A percentile compares a stretch with the other conserved stretches of the same genome.
Conservation (phyloP, 1,140 invertebrate genomes). For the Trigoniulus corallinus region DNA sequence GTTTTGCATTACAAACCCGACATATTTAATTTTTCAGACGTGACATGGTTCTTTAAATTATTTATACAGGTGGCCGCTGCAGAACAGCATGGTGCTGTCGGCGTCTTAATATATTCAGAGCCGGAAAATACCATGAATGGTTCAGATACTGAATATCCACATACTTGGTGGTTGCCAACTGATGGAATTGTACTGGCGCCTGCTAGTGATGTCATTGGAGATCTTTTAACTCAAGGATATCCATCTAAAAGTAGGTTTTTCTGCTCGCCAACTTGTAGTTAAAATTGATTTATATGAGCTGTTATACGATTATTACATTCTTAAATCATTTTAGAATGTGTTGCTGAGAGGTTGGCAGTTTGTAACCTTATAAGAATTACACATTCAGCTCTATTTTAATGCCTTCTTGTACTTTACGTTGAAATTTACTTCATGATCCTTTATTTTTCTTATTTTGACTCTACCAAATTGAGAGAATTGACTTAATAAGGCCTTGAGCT, state of each 20-base stretch:
- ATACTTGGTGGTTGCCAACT: background rate
- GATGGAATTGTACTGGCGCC: background rate
- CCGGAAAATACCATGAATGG: background rate
- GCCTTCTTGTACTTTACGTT: too few species aligned
- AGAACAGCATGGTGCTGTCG: background rate
- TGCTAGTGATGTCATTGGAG: background rate
- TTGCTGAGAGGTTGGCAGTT: too few species aligned
- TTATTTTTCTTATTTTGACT: too few species aligned
- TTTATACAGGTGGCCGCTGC: background rate
- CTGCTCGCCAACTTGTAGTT: background rate
- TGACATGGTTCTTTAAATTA: too few species aligned
- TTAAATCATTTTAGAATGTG: too few species aligned
- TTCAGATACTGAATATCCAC: background rate
- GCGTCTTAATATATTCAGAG: background rate
- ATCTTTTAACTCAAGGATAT: background rate
- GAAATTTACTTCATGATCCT: too few species aligned
- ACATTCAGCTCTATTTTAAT: too few species aligned
- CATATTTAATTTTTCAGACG: too few species aligned
- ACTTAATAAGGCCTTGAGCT: too few species aligned
- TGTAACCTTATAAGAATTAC: too few species aligned
- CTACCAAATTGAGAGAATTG: too few species aligned
- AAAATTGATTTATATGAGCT: background rate
- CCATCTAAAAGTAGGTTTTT: background rate
- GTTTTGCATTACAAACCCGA: too few species aligned
- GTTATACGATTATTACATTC: background rate